phyloP scores from a whole-genome alignment of 2,113 vertebrate genomes.

The Typhlomys cinereus region DNA sequence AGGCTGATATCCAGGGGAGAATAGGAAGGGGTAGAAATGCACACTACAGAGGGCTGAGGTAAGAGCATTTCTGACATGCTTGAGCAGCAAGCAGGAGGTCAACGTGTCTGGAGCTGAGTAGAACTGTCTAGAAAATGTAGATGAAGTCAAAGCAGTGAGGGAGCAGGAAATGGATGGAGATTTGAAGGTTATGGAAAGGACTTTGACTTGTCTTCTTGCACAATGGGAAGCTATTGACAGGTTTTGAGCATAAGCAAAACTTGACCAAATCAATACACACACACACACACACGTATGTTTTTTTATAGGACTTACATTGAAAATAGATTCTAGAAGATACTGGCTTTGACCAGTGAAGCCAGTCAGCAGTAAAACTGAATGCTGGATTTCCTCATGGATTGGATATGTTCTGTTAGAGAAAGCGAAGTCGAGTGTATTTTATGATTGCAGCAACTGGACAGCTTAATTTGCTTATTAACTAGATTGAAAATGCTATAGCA shows the following conservation, averaged over 20 bases:
- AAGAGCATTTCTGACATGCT: background rate
- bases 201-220: background rate
- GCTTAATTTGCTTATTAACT: background rate
- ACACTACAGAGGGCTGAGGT: background rate
- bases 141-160: background rate
- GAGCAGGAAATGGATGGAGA: background rate
- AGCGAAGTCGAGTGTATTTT: background rate
- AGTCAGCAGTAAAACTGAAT: background rate
- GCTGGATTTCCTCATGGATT: background rate
- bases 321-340: background rate
- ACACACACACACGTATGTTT: too few species aligned
- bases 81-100: background rate
- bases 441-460: background rate
- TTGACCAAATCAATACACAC: background rate
- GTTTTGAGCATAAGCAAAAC: background rate
- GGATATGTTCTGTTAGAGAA: constrained; percentile 6
- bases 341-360: background rate
- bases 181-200: background rate
- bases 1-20: background rate
- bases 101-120: background rate
- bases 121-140: background rate
- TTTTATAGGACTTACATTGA: background rate
- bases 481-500: background rate
- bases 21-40: background rate
- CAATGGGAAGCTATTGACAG: background rate